Evolutionary conservation across 1,140 invertebrate species (phyloP), one percentile per base, ranked within the genome.

Genomic region (Idris sp.): DNA sequence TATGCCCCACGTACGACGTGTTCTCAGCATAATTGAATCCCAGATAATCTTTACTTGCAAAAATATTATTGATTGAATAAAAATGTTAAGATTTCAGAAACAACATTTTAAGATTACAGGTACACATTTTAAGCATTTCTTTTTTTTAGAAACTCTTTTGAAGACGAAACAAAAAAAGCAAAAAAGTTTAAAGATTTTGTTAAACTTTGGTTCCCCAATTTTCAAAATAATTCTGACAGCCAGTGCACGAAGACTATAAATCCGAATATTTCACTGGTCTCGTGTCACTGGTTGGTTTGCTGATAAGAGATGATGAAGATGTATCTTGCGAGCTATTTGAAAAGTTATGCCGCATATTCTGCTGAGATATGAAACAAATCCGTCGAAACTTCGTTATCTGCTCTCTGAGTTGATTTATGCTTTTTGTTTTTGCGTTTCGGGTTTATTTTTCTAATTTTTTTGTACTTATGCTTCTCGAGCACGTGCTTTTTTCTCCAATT

Each of bases 231-330:
- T 41, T 67, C 58, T 49, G 51, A 67, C 62, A 33, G 13, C 4
- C 1, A 22, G 19, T 22, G 15, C 56, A 33, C 43, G 43, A 43
- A 49, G 30, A n/a, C 36, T 40, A 72, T 72, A 62, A 62, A 72
- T 72, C 35, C 28, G 67, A 35, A 56, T 62, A 56, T 56, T 56
- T 62, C 67, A 36, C 18, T 49, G 43, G 18, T n/a, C 4, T 16
- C 2, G n/a, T 28, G 49, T 51, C 65, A 53, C 19, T 30, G 36
- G 16, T 18, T 30, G 49, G 56, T 64, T 64, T 59, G 31, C 59
- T 64, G 69, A 73, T 73, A 73, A 73, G 53, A 59, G 59, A 73
- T 73, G 69, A 73, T 73, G 59, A 65, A 73, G 59, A 73, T 73
- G 69, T 59, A 73, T 65, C 59, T 65, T 38, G 33, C 56, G 31